Evolutionary conservation across 2,113 vertebrate species (phyloP).

Genomic region (Phocoena phocoena): DNA sequence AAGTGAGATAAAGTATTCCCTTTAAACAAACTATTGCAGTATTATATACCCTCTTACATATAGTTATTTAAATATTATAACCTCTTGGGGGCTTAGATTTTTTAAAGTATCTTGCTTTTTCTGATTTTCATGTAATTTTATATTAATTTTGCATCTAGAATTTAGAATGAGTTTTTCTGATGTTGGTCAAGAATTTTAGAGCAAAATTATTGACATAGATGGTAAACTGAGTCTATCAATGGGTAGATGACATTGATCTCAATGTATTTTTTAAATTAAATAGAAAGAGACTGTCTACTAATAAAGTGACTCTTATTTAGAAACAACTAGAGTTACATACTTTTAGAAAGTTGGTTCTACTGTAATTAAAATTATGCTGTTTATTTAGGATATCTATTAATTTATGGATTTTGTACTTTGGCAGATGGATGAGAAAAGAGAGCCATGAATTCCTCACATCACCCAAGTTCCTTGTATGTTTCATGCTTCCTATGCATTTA

Average conservation of each 20-base stretch:
- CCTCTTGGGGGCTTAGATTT: background rate
- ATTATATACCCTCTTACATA: background rate
- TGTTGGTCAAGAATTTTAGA: background rate
- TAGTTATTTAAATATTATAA: background rate
- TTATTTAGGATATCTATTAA: background rate
- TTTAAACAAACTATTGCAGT: constrained; percentile 14
- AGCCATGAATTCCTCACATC: background rate
- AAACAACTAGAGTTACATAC: background rate
- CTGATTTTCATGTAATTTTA: background rate
- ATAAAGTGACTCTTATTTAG: background rate
- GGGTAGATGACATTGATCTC: background rate
- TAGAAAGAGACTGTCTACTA: background rate
- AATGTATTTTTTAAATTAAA: background rate
- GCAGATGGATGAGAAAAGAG: background rate
- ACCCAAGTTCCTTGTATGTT: background rate
- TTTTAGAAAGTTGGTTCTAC: background rate
- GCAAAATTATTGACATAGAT: background rate
- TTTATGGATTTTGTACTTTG: background rate
- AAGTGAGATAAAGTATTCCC: background rate
- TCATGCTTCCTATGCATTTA: background rate
- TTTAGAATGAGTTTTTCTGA: constrained; percentile 36
- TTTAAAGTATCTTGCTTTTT: background rate
- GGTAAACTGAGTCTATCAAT: background rate
- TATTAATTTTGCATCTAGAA: background rate
- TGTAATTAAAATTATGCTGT: background rate